Conservation (phyloP, 2,113 vertebrate genomes). For the Boulengeromyrus knoepffleri region DNA sequence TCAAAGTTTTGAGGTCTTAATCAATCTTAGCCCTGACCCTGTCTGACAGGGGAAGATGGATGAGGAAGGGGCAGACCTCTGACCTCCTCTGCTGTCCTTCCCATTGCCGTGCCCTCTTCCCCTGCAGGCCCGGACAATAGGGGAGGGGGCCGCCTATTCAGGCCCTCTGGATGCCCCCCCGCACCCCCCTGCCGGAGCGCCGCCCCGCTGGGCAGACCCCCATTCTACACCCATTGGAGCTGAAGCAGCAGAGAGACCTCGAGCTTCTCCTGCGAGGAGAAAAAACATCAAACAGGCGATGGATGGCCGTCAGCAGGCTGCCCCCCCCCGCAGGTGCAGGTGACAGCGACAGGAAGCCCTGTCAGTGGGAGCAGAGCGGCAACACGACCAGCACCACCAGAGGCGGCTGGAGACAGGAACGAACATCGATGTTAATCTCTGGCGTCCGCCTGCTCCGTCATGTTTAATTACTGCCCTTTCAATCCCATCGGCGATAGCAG, state of each 20-base stretch:
- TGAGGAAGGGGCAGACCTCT: constrained; percentile 76
- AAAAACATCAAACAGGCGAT: constrained; percentile 52
- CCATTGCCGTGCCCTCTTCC: constrained; percentile 54
- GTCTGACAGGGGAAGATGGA: constrained; percentile 82
- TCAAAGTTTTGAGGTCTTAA: constrained; percentile 87
- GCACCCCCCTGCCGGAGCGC: constrained; percentile 41
- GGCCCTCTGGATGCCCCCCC: constrained; percentile 54
- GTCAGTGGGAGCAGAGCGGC: neutral
- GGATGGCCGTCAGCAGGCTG: constrained; percentile 42
- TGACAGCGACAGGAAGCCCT: neutral
- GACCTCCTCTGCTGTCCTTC: constrained; percentile 70
- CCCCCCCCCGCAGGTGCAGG: constrained; percentile 31
- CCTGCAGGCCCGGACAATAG: constrained; percentile 55
- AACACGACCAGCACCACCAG: neutral
- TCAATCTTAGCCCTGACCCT: constrained; percentile 78
- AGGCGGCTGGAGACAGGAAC: neutral
- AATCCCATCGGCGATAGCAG: neutral
- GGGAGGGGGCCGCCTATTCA: constrained; percentile 67
- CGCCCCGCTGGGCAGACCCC: constrained; percentile 25
- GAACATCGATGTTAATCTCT: neutral
- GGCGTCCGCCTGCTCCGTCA: neutral
- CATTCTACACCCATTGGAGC: constrained; percentile 14
- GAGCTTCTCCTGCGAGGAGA: neutral
- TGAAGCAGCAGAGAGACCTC: constrained; percentile 6
- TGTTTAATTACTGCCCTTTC: neutral